Conservation (phyloP, 2,797 vertebrate genomes). For the Podargus strigoides region DNA sequence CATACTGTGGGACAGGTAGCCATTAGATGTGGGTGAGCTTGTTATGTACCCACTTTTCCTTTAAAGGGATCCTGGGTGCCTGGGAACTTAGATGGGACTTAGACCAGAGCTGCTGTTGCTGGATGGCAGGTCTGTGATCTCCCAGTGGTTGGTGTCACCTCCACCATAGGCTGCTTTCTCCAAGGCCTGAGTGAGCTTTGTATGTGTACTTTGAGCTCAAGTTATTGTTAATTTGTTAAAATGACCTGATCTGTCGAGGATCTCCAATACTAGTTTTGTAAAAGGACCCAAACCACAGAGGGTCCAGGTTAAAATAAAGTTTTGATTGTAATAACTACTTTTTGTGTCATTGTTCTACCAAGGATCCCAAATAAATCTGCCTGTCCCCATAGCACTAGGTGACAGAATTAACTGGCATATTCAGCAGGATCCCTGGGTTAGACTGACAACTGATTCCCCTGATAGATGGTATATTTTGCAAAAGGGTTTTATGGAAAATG, state of each 20-base stretch:
- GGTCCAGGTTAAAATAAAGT: not conserved
- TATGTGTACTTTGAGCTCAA: not conserved
- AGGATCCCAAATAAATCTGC: not conserved
- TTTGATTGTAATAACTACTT: not conserved
- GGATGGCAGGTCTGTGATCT: not conserved
- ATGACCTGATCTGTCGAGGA: not conserved
- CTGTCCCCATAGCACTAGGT: rapidly evolving
- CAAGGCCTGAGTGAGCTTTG: not conserved
- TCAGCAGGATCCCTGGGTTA: not conserved
- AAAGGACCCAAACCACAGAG: not conserved
- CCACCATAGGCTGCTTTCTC: not conserved
- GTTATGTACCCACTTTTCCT: not conserved
- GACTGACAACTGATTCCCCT: not conserved
- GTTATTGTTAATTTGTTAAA: not conserved
- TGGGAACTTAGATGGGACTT: not conserved
- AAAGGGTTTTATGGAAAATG: not conserved
- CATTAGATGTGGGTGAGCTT: not conserved
- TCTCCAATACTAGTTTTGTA: not conserved
- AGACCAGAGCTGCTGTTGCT: not conserved
- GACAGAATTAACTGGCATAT: not conserved
- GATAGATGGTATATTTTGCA: not conserved
- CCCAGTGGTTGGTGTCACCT: rapidly evolving
- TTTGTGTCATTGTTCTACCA: not conserved
- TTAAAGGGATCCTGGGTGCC: not conserved
- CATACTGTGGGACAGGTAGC: not conserved